These are phyloP conservation scores for Dinothrombium tinctorium DNA, from an alignment of 1,140 invertebrate species.

Conservation along the genomic window DNA sequence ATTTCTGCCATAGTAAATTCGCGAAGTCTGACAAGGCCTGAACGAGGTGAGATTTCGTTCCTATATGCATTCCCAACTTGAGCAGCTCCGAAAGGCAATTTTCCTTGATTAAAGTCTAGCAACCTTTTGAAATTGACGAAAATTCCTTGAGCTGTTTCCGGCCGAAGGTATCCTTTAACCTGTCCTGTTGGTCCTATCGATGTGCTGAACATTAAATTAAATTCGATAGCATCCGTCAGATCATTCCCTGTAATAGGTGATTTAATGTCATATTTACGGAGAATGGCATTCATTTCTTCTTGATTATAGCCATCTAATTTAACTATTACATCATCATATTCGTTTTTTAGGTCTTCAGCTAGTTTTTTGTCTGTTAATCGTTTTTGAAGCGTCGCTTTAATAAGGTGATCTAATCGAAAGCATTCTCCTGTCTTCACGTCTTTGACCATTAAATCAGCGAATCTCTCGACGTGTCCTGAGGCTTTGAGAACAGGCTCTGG, in stretches of 20 bases:
- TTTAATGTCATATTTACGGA: conserved; percentile 74
- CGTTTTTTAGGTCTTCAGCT: conserved; percentile 36
- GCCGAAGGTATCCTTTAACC: conserved; percentile 76
- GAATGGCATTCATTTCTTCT: conserved; percentile 56
- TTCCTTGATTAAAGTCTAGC: conserved; percentile 88
- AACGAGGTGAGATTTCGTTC: conserved; percentile 97
- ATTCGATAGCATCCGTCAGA: conserved; percentile 77
- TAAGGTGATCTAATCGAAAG: conserved; percentile 91
- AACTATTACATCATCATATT: conserved; percentile 52
- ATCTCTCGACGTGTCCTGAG: conserved; percentile 94
- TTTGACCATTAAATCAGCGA: conserved; percentile 98
- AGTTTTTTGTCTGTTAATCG: conserved; percentile 59
- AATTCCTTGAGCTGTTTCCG: conserved; percentile 97
- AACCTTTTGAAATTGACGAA: conserved; percentile 97
- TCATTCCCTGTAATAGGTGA: conserved; percentile 84
- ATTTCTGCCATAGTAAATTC: conserved; percentile 99
- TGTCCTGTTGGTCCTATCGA: conserved; percentile 86
- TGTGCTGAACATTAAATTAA: conserved; percentile 96
- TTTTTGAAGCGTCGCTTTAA: conserved; percentile 85
- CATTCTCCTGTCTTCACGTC: conserved; percentile 86
- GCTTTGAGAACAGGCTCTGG: conserved; percentile 89
- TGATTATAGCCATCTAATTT: conserved; percentile 68
- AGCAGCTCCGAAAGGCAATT: conserved; percentile 88
- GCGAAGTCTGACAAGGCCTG: conserved; percentile 72
- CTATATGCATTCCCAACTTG: conserved; percentile 94